Evolutionary conservation across 2,113 vertebrate genomes (phyloP).

Genomic region (Aphelocoma coerulescens): DNA sequence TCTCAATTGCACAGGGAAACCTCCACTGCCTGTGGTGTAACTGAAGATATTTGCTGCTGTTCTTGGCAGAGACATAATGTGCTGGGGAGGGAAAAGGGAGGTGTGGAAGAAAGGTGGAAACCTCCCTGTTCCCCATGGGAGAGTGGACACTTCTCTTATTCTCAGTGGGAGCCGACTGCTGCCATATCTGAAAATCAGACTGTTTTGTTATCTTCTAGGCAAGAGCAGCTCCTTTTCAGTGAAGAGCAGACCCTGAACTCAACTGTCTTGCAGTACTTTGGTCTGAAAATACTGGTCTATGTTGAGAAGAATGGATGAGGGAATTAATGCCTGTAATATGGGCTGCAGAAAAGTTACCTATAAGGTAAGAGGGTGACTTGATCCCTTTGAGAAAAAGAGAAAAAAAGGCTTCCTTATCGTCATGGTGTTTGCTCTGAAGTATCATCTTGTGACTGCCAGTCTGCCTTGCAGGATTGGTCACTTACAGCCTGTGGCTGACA

Average conservation of each 20-base stretch:
- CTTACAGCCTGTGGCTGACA: background rate
- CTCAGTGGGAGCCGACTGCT: background rate
- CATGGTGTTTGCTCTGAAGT: constrained; percentile 45
- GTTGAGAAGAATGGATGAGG: background rate
- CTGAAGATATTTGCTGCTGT: background rate
- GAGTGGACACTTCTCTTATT: background rate
- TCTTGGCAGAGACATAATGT: background rate
- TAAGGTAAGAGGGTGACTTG: constrained; percentile 43
- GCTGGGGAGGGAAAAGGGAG: background rate
- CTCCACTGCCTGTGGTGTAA: background rate
- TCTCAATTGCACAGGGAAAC: background rate
- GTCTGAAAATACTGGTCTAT: background rate
- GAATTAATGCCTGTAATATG: constrained; percentile 20
- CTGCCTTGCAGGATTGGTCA: background rate
- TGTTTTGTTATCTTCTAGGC: background rate
- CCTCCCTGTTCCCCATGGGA: background rate
- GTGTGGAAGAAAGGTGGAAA: background rate
- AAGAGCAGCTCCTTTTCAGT: background rate
- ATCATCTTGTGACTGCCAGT: background rate
- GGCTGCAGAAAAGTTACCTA: constrained; percentile 37
- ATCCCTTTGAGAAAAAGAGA: background rate
- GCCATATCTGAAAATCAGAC: background rate
- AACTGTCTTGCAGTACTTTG: background rate
- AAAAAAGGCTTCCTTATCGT: constrained; percentile 24
- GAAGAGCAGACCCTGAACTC: background rate